Conservation (phyloP, 2,797 vertebrate genomes). For the Brachymystax lenok region DNA sequence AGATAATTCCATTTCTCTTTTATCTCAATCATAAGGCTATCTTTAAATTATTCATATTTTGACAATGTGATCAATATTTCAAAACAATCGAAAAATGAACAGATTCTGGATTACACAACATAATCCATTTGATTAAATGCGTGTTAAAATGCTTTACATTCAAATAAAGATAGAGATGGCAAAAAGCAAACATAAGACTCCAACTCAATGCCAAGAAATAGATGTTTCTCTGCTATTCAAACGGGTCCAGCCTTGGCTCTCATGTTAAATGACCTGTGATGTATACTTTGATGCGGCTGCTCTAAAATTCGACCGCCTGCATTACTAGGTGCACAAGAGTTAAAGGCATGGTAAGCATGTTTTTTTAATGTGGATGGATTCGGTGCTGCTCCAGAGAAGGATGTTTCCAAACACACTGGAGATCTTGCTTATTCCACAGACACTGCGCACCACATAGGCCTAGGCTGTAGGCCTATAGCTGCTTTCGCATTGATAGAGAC, state of each 20-base stretch:
- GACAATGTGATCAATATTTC: neutral
- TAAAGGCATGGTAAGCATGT: slow-evolving; percentile 53
- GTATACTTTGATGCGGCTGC: slow-evolving; percentile 26
- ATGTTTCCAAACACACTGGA: slow-evolving; percentile 36
- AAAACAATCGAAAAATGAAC: neutral
- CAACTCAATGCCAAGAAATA: slow-evolving; percentile 2
- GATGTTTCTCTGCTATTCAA: slow-evolving; percentile 7
- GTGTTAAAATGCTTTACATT: neutral
- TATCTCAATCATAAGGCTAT: neutral
- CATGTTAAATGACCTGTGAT: slow-evolving; percentile 33
- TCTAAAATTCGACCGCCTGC: slow-evolving; percentile 38
- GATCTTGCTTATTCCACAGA: slow-evolving; percentile 23
- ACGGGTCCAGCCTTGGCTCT: slow-evolving; percentile 7
- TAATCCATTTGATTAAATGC: neutral
- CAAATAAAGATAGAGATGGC: neutral
- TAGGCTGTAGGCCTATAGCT: slow-evolving; percentile 14
- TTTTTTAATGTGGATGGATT: slow-evolving; percentile 49
- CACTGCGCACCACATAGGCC: slow-evolving; percentile 11
- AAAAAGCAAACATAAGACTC: neutral
- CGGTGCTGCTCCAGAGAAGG: slow-evolving; percentile 29
- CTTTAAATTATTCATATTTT: neutral
- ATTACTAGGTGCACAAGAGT: slow-evolving; percentile 42
- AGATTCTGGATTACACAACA: neutral
- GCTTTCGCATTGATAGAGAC: neutral
- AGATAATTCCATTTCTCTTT: neutral